Evolutionary conservation across 2,888 invertebrate species (phyloP), one percentile per base, ranked within the genome.

Genomic region (Eupithecia insigniata): DNA sequence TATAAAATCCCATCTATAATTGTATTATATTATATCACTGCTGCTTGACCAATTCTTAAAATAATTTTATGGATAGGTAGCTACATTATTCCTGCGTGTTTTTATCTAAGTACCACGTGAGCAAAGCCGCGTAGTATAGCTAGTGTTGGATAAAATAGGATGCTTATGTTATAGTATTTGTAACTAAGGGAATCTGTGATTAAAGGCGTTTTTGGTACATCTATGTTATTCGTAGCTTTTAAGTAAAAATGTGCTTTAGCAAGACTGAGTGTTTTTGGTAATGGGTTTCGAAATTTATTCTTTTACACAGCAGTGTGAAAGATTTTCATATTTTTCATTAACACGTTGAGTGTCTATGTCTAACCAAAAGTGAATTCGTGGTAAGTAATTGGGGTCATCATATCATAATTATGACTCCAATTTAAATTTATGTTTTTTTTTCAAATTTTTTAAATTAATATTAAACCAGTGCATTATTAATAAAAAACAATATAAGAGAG

Each of bases 241-340:
- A 74, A 71, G 74, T 26, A 28, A 65, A 74, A 69, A 67, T 74
- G 74, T 74, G 67, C 64, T 69, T 65, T 64, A 60, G 69, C 22
- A 70, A 72, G 74, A 74, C 74, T 74, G 72, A 73, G 1, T 8
- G 51, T 22, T 69, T 67, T 62, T 61, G 34, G 39, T 22, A 22
- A 51, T 66, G 32, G n/a, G 51, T 69, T 36, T 60, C 28, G 26
- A 30, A 60, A 18, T 60, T 2, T 28, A 60, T 60, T 60, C 7
- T 2, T 30, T 30, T 30, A 2, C 16, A 22, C 28, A 28, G 16
- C 58, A 14, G 7, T 1, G 14, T 3, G 18, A 30, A 60, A 60
- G 5, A 60, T 30, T 60, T 16, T 60, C 10, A 14, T 18, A 60
- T 30, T 16, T 60, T 18, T 46, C 10, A 10, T 51, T 28, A 60